These are phyloP conservation scores for Raphicerus campestris DNA, from an alignment of 2,113 vertebrate genomes.

Conservation along the genomic window DNA sequence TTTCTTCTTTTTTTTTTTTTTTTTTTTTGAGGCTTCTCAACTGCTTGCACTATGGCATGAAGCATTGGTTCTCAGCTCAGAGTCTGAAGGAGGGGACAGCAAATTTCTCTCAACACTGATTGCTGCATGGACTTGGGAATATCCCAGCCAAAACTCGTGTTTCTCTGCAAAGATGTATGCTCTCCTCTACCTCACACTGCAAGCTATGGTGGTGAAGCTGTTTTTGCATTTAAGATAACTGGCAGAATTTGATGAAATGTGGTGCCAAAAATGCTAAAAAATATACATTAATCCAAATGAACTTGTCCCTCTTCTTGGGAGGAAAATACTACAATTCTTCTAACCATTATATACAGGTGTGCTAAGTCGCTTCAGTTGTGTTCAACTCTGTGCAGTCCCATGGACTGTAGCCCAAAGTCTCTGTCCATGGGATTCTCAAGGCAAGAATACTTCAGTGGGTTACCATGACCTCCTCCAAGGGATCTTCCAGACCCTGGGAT, in stretches of 20 bases:
- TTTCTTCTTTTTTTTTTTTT: neutral
- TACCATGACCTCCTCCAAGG: neutral
- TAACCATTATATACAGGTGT: neutral
- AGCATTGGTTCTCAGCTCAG: neutral
- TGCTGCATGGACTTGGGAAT: neutral
- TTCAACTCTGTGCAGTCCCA: neutral
- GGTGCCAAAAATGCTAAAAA: neutral
- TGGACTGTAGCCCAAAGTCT: neutral
- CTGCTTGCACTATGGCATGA: neutral
- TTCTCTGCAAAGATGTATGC: neutral
- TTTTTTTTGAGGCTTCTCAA: neutral
- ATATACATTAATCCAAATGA: neutral
- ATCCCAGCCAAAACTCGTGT: rapidly evolving
- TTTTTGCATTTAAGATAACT: neutral
- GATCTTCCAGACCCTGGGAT: neutral
- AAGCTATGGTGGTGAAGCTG: neutral
- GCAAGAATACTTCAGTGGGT: neutral
- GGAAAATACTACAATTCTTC: slow-evolving; percentile 44
- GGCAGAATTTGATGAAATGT: neutral
- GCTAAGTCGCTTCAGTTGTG: neutral
- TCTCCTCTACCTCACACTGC: no score
- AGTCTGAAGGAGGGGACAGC: neutral
- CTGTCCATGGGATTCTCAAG: neutral
- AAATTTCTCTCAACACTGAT: neutral
- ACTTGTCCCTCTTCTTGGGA: neutral